A percentile compares a stretch with the other conserved stretches of the same genome.
These are phyloP conservation scores for Brachionus manjavacas DNA, from an alignment of 1,140 invertebrate genomes.

Conservation along the genomic window DNA sequence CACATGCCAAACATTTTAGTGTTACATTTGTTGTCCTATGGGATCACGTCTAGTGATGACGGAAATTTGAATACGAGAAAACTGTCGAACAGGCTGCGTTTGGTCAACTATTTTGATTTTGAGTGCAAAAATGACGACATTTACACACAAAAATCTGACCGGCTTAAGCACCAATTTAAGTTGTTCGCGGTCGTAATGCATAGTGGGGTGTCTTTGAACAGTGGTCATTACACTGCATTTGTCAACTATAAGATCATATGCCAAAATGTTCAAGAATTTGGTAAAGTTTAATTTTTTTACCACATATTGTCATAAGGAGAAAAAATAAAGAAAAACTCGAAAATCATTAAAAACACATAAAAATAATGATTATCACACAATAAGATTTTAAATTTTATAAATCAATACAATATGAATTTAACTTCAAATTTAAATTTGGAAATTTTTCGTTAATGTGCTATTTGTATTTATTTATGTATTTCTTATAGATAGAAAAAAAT, in stretches of 20 bases:
- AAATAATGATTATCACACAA: too few species aligned
- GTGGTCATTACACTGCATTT: constrained; percentile 26
- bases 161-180: background rate
- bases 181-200: background rate
- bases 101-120: constrained; percentile 28
- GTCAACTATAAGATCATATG: constrained; percentile 15
- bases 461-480: too few species aligned
- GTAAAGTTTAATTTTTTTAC: background rate
- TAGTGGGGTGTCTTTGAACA: constrained; percentile 21
- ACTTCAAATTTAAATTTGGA: too few species aligned
- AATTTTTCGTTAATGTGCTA: too few species aligned
- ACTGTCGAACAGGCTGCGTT: background rate
- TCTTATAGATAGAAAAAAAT: too few species aligned
- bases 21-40: constrained; percentile 16
- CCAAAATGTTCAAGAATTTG: background rate
- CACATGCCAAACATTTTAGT: constrained; percentile 18
- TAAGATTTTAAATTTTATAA: too few species aligned
- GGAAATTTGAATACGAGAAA: constrained; percentile 30
- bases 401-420: too few species aligned
- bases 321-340: background rate
- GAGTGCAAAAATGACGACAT: background rate
- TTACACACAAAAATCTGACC: background rate
- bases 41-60: constrained; percentile 21
- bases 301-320: background rate
- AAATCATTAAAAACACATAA: too few species aligned